These are phyloP conservation scores for Deroptyus accipitrinus DNA, from an alignment of 2,113 vertebrate species.

Conservation along the genomic window DNA sequence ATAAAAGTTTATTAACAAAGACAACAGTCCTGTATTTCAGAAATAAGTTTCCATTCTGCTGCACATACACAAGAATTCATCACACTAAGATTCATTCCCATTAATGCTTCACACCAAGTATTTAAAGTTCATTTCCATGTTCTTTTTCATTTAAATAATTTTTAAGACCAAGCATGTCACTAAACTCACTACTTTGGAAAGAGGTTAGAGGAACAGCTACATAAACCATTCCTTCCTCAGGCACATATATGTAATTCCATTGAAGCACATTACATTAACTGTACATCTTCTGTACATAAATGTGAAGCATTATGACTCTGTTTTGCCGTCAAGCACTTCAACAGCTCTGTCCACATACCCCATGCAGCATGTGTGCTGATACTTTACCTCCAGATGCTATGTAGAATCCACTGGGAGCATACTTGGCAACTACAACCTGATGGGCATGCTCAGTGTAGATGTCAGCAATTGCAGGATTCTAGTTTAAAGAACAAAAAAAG, in stretches of 20 bases:
- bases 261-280: background rate
- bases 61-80: background rate
- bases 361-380: background rate
- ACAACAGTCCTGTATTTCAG: background rate
- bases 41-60: background rate
- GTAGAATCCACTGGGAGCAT: conserved; percentile 94
- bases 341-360: background rate
- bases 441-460: conserved; percentile 97
- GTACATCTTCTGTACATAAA: background rate
- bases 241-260: rapidly evolving
- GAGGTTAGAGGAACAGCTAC: background rate
- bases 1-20: background rate
- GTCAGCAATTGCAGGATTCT: conserved; percentile 94
- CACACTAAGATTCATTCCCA: background rate
- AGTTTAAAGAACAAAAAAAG: background rate
- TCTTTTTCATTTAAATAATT: background rate
- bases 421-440: conserved; percentile 90
- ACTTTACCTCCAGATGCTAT: conserved; percentile 92
- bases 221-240: background rate
- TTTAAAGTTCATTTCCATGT: background rate
- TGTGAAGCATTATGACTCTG: background rate
- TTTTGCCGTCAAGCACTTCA: background rate
- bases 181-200: background rate
- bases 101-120: background rate
- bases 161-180: background rate